Percentiles rank a stretch among this genome's conserved stretches.
Evolutionary conservation across 2,888 invertebrate genomes (phyloP).

Genomic region (Margaritifera margaritifera): DNA sequence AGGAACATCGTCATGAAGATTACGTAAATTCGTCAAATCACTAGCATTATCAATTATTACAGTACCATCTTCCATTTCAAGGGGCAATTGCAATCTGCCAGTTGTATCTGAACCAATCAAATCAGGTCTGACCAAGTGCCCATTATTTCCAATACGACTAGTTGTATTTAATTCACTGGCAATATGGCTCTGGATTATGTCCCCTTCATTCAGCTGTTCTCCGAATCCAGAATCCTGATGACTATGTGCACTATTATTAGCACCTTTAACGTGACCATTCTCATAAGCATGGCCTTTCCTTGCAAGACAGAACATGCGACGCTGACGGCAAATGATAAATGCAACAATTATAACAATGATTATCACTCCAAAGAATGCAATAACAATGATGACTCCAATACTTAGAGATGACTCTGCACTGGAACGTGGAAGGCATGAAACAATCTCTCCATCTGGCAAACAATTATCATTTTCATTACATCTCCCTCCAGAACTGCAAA

Average conservation of each 20-base stretch:
- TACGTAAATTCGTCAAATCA: conserved; percentile 48
- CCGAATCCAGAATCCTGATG: conserved; percentile 65
- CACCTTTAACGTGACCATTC: conserved; percentile 74
- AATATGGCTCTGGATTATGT: conserved; percentile 79
- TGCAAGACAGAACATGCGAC: conserved; percentile 78
- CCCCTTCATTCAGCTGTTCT: conserved; percentile 59
- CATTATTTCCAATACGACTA: conserved; percentile 81
- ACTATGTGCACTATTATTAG: conserved; percentile 41
- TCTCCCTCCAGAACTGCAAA: conserved; percentile 41
- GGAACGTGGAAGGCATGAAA: conserved; percentile 73
- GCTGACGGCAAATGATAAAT: conserved; percentile 91
- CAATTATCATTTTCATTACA: conserved; percentile 25
- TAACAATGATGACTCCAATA: conserved; percentile 93
- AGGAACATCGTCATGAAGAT: conserved; percentile 55
- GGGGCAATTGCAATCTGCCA: conserved; percentile 42
- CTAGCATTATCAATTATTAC: conserved; percentile 66
- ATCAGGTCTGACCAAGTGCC: conserved; percentile 87
- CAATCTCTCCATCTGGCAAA: conserved; percentile 44
- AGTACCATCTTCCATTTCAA: conserved; percentile 62
- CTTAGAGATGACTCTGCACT: conserved; percentile 88
- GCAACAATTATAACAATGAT: conserved; percentile 62
- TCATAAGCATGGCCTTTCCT: conserved; percentile 43
- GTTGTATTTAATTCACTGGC: conserved; percentile 84
- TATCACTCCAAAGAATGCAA: conserved; percentile 90
- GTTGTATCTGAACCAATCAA: conserved; percentile 90